Percentiles rank a stretch among this genome's conserved stretches.
Conservation (phyloP, 2,888 invertebrate genomes). For the Drosophila engyochracea region DNA sequence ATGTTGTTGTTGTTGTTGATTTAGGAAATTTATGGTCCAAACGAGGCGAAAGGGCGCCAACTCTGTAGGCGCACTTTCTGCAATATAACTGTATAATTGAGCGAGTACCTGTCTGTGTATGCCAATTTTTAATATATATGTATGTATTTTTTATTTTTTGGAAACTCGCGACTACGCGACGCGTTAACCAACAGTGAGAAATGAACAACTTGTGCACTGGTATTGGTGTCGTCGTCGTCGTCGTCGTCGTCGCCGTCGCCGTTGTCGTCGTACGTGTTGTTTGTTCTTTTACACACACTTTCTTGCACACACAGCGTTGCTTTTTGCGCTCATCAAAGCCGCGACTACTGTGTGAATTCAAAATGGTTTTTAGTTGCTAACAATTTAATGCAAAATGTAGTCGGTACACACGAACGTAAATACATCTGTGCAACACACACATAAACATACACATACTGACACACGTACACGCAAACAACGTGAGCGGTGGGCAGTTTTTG, state of each 20-base stretch:
- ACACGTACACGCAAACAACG: slow-evolving; percentile 28
- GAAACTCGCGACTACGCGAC: slow-evolving; percentile 49
- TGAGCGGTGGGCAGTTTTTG: slow-evolving; percentile 55
- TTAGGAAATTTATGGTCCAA: slow-evolving; percentile 16
- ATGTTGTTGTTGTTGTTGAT: slow-evolving; percentile 35
- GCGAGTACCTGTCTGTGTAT: slow-evolving; percentile 15
- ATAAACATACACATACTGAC: slow-evolving; percentile 7
- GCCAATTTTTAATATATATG: slow-evolving; percentile 2
- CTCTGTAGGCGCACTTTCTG: slow-evolving; percentile 6
- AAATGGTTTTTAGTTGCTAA: slow-evolving; percentile 17
- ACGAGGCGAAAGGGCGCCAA: slow-evolving; percentile 38
- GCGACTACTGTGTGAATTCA: slow-evolving; percentile 42
- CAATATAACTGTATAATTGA: slow-evolving; percentile 14
- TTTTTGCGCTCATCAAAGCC: slow-evolving; percentile 56
- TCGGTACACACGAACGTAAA: slow-evolving; percentile 44
- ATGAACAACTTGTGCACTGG: slow-evolving; percentile 56
- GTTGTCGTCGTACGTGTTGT: slow-evolving; percentile 62
- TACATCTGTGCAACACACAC: slow-evolving; percentile 9
- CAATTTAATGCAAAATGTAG: slow-evolving; percentile 27
- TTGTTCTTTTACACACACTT: slow-evolving; percentile 77
- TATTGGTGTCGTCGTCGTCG: slow-evolving; percentile 52
- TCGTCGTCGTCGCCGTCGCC: slow-evolving; percentile 44
- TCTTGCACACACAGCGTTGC: slow-evolving; percentile 72
- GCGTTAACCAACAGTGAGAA: slow-evolving; percentile 50
- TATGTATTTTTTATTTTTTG: slow-evolving; percentile 3